Percentiles rank a stretch among this genome's conserved stretches.
Evolutionary conservation across 2,888 invertebrate genomes (phyloP).

Genomic region (Drosophila gaucha): DNA sequence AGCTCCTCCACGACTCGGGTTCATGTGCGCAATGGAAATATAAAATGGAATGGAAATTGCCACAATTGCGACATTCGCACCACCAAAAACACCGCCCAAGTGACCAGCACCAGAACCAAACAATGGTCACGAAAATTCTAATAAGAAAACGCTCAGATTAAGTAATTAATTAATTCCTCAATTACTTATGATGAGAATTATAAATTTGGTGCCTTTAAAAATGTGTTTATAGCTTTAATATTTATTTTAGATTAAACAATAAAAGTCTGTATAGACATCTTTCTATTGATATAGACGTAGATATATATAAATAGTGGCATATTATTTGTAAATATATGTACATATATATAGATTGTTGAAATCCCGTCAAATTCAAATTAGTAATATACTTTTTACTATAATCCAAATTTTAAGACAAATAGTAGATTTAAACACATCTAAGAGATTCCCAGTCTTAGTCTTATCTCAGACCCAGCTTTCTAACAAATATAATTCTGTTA

Average conservation of each 20-base stretch:
- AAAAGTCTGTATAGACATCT: background rate
- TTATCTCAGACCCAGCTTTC: no score
- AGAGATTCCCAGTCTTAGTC: no score
- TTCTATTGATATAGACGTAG: background rate
- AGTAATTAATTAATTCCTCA: background rate
- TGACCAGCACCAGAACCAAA: slow-evolving; percentile 23
- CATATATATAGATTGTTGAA: no score
- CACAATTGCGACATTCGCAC: slow-evolving; percentile 52
- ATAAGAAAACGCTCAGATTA: background rate
- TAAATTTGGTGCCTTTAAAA: background rate
- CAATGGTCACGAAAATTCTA: slow-evolving; percentile 21
- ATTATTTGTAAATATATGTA: no score
- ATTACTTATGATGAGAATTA: background rate
- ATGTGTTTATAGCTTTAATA: slow-evolving; percentile 16
- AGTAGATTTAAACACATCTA: no score
- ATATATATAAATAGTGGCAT: no score
- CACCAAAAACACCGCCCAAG: slow-evolving; percentile 39
- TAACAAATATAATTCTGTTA: no score
- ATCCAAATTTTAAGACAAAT: no score
- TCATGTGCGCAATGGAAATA: slow-evolving; percentile 41
- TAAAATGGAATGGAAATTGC: slow-evolving; percentile 48
- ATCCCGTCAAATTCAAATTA: no score
- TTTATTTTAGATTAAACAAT: slow-evolving; percentile 30
- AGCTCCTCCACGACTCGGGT: slow-evolving; percentile 2
- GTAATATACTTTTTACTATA: background rate